Conservation (phyloP, 2,113 vertebrate genomes). For the Callorhinus ursinus region DNA sequence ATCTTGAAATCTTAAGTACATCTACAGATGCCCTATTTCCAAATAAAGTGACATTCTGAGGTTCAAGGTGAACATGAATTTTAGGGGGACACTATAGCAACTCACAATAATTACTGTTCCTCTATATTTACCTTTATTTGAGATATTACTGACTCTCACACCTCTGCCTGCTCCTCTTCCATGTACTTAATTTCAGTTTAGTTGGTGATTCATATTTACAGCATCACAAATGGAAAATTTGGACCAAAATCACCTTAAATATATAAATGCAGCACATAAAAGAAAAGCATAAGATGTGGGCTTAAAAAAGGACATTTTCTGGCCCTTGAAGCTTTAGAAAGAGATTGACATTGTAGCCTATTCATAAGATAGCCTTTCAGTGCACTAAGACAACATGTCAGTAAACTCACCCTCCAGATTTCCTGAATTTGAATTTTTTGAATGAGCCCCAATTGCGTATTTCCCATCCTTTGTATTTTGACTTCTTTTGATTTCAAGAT, state of each 20-base stretch:
- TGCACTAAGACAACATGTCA: not conserved
- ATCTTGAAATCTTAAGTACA: not conserved
- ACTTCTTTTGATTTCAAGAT: not conserved
- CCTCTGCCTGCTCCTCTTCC: not conserved
- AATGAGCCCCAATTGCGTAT: not conserved
- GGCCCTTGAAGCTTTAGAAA: not conserved
- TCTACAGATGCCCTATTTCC: not conserved
- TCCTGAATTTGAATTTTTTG: not conserved
- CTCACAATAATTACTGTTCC: not conserved
- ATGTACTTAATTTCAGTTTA: not conserved
- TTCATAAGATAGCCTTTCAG: not conserved
- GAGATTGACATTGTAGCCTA: not conserved
- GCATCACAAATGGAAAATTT: not conserved
- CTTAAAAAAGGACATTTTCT: slow-evolving; percentile 1
- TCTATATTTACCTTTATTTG: not conserved
- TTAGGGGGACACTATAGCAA: not conserved
- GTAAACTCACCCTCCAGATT: not conserved
- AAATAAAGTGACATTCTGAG: not conserved
- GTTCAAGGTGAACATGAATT: not conserved
- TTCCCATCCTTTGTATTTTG: not conserved
- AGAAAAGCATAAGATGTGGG: not conserved
- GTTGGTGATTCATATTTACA: not conserved
- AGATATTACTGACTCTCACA: not conserved
- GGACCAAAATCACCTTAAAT: not conserved
- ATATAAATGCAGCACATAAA: not conserved